These are phyloP conservation scores for Gastrophryne carolinensis DNA, from an alignment of 2,797 vertebrate species.

Conservation along the genomic window DNA sequence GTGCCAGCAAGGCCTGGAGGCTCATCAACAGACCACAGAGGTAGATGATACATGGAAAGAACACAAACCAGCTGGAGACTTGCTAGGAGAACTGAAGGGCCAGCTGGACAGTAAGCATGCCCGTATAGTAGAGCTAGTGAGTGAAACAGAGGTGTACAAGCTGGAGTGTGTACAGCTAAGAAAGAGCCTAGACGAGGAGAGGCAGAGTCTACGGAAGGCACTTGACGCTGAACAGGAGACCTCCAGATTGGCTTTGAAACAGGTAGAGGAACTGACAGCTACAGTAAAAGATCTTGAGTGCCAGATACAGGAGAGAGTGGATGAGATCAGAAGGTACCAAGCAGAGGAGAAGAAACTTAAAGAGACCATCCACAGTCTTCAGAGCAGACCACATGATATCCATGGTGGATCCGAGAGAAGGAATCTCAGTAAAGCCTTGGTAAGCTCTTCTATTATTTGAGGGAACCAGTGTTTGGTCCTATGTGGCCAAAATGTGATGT, in stretches of 20 bases:
- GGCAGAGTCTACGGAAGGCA: constrained; percentile 67
- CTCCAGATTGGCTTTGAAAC: constrained; percentile 69
- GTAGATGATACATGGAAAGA: constrained; percentile 57
- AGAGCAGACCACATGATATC: constrained; percentile 59
- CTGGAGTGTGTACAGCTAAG: constrained; percentile 77
- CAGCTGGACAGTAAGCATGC: constrained; percentile 85
- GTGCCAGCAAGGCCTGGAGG: constrained; percentile 74
- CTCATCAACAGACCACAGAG: constrained; percentile 64
- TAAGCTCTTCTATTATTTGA: constrained; percentile 29
- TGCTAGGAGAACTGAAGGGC: constrained; percentile 79
- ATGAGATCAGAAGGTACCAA: constrained; percentile 72
- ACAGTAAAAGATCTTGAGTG: constrained; percentile 72
- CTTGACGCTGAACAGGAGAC: constrained; percentile 75
- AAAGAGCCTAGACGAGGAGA: constrained; percentile 80
- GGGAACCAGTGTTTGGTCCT: no score
- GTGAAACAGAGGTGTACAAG: constrained; percentile 81
- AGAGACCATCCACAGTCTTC: constrained; percentile 70
- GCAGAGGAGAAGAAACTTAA: constrained; percentile 76
- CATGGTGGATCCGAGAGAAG: constrained; percentile 52
- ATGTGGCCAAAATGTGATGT: no score
- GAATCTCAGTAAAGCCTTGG: constrained; percentile 65
- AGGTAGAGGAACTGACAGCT: constrained; percentile 71
- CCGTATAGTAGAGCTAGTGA: constrained; percentile 79
- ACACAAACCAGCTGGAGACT: constrained; percentile 64
- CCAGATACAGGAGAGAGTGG: constrained; percentile 76